A percentile compares a stretch with the other conserved stretches of the same genome.
These are phyloP conservation scores for Drosophila malerkotliana DNA, from an alignment of 1,140 invertebrate species.

Conservation along the genomic window DNA sequence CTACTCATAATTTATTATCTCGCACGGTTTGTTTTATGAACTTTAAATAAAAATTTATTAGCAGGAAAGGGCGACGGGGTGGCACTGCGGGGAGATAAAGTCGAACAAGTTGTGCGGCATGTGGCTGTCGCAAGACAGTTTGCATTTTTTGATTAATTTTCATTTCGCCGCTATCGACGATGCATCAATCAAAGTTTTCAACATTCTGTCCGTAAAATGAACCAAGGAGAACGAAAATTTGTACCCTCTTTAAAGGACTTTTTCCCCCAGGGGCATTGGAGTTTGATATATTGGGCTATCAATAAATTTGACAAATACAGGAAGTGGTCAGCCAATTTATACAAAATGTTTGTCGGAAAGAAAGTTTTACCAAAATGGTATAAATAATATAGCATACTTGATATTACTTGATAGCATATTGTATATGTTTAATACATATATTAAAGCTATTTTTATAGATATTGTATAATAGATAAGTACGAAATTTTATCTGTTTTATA, in stretches of 20 bases:
- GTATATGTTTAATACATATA: too few relatives aligned
- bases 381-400: neutral
- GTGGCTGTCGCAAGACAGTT: constrained; percentile 55
- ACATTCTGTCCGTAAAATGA: constrained; percentile 47
- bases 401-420: neutral
- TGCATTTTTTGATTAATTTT: constrained; percentile 61
- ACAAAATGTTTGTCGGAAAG: neutral
- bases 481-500: neutral
- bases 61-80: constrained; percentile 15
- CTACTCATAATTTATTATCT: constrained; percentile 70
- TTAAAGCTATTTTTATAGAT: too few relatives aligned
- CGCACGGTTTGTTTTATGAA: constrained; percentile 72
- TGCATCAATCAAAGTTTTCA: constrained; percentile 63
- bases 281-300: constrained; percentile 45
- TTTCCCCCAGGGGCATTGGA: neutral
- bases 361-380: neutral
- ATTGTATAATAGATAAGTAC: too few relatives aligned
- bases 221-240: constrained; percentile 15
- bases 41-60: constrained; percentile 77
- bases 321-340: constrained; percentile 35
- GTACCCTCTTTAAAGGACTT: neutral
- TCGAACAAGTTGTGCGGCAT: constrained; percentile 54
- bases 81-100: constrained; percentile 30
- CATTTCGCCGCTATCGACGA: constrained; percentile 46
- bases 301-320: constrained; percentile 43